A percentile compares a stretch with the other conserved stretches of the same genome.
Evolutionary conservation across 2,888 invertebrate genomes (phyloP).

Genomic region (Trichopoda pennipes): DNA sequence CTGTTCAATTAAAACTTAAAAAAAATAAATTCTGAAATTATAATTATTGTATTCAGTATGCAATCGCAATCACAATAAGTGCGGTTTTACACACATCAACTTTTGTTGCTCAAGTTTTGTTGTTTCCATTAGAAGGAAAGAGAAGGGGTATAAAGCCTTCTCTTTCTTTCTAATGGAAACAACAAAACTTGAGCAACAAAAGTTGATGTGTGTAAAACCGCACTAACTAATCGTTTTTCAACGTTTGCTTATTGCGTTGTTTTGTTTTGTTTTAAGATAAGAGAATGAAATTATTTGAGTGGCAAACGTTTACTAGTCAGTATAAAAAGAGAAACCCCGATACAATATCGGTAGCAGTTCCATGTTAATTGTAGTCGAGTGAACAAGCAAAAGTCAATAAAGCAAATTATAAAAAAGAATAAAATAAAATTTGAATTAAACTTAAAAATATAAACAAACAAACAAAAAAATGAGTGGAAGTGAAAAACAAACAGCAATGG

Average conservation of each 20-base stretch:
- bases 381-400: constrained; percentile 7
- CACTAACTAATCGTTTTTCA: constrained; percentile 39
- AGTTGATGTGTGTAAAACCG: no score
- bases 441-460: not conserved
- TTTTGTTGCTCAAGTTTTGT: no score
- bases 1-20: not conserved
- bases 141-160: no score
- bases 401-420: not conserved
- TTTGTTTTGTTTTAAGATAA: constrained; percentile 16
- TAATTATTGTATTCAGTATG: constrained; percentile 2
- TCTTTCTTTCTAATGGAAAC: no score
- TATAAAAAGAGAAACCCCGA: constrained; percentile 52
- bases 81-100: no score
- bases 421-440: not conserved
- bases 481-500: constrained; percentile 48
- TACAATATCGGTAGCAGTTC: constrained; percentile 26
- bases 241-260: constrained; percentile 30
- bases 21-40: constrained; percentile 7
- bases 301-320: constrained; percentile 46
- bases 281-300: constrained; percentile 4
- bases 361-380: not conserved
- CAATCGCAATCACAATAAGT: no score
- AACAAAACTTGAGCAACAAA: no score
- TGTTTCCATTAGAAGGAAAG: no score
- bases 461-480: constrained; percentile 69